Base-by-base conservation (phyloP, 2,113 vertebrate species). In the Malurus melanocephalus region DNA sequence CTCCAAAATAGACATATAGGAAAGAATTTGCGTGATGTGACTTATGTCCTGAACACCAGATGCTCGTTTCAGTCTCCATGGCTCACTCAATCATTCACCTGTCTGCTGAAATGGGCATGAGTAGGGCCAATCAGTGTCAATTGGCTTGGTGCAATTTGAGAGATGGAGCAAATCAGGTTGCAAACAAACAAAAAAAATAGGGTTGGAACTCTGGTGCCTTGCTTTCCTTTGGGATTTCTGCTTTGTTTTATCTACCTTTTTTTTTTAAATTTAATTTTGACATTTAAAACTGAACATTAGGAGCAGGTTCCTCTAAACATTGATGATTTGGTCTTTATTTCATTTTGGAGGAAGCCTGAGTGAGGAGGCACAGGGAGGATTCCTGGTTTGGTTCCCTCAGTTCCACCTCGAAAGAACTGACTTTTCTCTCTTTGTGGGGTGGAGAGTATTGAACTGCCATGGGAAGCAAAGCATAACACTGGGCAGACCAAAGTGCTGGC, bases 341-440 rank as follows among this genome's bases (percentile, higher is more conserved):
- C 48, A 38, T 74, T 88, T 55, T 76, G 65, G 55, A 81, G 55
- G 66, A 52, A 88, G 43, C 28, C 51, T 75, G 59, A 26, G 43
- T 78, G 65, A 69, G 86, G 82, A 88, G 85, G 83, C 68, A 33
- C 61, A 81, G 72, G 92, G 77, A 69, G 49, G 85, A 81, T 66
- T 83, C 17, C n/a, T 88, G 35, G 11, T 86, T 87, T 61, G 38
- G 64, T 78, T 93, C 80, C 43, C 16, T 38, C 68, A 79, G 87
- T 83, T 93, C 89, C 69, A 82, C 82, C 87, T 87, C 81, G 86
- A 95, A 92, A 96, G 95, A 95, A 78, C 23, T 80, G 87, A 80
- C 80, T 80, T 93, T 85, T 82, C 20, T 81, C 88, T 83, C 59
- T 79, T 78, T 74, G 80, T 85, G 85, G 87, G 84, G 75, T 80